Evolutionary conservation across 2,113 vertebrate genomes (phyloP).

Genomic region (Heterocephalus glaber): DNA sequence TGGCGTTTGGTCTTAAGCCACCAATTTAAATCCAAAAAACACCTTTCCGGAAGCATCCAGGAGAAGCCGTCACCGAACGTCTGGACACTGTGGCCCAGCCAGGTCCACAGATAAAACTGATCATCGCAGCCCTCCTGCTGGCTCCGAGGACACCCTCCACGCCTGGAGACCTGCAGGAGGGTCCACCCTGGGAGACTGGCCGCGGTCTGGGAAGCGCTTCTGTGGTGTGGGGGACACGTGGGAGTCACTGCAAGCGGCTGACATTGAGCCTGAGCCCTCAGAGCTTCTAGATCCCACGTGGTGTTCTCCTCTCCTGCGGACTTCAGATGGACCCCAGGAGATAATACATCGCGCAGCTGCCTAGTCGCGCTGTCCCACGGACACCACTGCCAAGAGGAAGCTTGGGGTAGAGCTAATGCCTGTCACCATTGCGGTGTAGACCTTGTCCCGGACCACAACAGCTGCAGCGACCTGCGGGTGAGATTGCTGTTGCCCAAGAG

Average conservation of each 20-base stretch:
- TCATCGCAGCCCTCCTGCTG: background rate
- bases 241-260: background rate
- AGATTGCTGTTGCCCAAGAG: background rate
- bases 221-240: background rate
- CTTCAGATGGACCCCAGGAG: background rate
- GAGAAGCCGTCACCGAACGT: background rate
- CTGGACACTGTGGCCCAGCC: background rate
- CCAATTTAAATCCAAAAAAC: background rate
- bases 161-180: too few relatives aligned
- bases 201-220: background rate
- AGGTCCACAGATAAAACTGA: background rate
- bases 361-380: accelerated
- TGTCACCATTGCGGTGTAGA: too few relatives aligned
- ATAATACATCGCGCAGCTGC: background rate
- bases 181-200: background rate
- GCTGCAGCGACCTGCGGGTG: background rate
- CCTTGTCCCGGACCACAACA: background rate
- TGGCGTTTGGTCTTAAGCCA: background rate
- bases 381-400: too few relatives aligned
- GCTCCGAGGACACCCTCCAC: background rate
- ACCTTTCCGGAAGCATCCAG: conserved; percentile 1
- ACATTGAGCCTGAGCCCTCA: background rate
- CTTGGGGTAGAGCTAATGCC: background rate
- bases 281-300: background rate
- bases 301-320: background rate